These are phyloP conservation scores for Lycophotia porphyrea DNA, from an alignment of 2,888 invertebrate species.

Conservation along the genomic window DNA sequence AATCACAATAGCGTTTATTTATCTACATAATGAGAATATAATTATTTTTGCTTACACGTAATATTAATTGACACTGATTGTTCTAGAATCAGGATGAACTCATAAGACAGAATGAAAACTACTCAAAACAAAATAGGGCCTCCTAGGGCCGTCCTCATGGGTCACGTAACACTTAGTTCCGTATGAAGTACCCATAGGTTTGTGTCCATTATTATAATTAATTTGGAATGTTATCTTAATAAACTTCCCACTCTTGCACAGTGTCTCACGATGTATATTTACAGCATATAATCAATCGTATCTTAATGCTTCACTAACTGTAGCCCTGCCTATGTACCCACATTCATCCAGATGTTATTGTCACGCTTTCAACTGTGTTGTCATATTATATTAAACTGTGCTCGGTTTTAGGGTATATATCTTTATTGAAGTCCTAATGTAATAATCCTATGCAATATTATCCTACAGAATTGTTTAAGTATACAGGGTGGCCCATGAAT, in stretches of 20 bases:
- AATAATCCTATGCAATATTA: constrained; percentile 48
- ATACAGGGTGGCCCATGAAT: constrained; percentile 9
- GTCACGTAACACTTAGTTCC: background rate
- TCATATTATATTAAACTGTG: constrained; percentile 25
- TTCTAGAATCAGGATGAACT: constrained; percentile 5
- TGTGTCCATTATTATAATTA: constrained; percentile 7
- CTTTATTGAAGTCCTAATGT: constrained; percentile 50
- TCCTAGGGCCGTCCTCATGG: background rate
- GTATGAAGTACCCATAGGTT: background rate
- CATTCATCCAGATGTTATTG: constrained; percentile 25
- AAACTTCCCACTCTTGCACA: constrained; percentile 1
- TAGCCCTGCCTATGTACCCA: constrained; percentile 20
- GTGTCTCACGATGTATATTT: constrained; percentile 28
- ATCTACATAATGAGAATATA: background rate
- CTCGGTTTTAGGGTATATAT: constrained; percentile 59
- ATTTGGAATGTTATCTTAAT: constrained; percentile 16
- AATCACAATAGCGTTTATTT: constrained; percentile 11
- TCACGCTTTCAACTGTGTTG: constrained; percentile 38
- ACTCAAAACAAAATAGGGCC: background rate
- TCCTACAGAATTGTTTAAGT: constrained; percentile 38
- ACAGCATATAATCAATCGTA: constrained; percentile 36
- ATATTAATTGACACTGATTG: constrained; percentile 20
- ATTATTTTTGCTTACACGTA: constrained; percentile 11
- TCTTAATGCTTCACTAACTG: constrained; percentile 28
- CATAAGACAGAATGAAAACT: constrained; percentile 6